Percentiles rank a stretch among this genome's conserved stretches.
Conservation (phyloP, 2,888 invertebrate genomes). For the Trichogramma dendrolimi region DNA sequence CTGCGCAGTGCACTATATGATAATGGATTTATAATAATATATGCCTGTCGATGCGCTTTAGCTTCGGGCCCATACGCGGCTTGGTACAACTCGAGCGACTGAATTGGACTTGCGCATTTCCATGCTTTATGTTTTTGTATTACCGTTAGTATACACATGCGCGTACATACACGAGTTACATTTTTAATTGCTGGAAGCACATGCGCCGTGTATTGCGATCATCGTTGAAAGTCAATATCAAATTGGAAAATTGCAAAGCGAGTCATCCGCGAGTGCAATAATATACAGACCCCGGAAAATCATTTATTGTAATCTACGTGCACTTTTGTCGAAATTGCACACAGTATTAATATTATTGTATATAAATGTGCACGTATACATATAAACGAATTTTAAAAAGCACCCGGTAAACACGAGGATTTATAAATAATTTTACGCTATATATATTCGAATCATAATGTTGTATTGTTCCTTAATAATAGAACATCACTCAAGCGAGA, state of each 20-base stretch:
- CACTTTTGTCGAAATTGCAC: too few species aligned
- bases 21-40: conserved; percentile 19
- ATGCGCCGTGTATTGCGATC: too few species aligned
- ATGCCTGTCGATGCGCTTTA: background rate
- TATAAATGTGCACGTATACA: too few species aligned
- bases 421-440: conserved; percentile 20
- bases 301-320: too few species aligned
- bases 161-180: too few species aligned
- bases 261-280: too few species aligned
- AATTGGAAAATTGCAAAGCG: too few species aligned
- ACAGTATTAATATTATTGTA: too few species aligned
- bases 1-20: conserved; percentile 4
- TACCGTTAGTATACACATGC: background rate
- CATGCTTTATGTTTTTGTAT: conserved; percentile 1
- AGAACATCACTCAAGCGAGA: conserved; percentile 23
- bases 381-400: background rate
- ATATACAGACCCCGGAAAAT: too few species aligned
- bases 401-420: conserved; percentile 4
- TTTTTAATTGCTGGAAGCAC: too few species aligned
- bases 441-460: conserved; percentile 13
- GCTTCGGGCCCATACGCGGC: too few species aligned
- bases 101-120: background rate
- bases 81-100: background rate
- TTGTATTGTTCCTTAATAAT: conserved; percentile 26
- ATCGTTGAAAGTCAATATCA: too few species aligned